Conservation (phyloP, 1,140 invertebrate genomes). For the Formica selysi region DNA sequence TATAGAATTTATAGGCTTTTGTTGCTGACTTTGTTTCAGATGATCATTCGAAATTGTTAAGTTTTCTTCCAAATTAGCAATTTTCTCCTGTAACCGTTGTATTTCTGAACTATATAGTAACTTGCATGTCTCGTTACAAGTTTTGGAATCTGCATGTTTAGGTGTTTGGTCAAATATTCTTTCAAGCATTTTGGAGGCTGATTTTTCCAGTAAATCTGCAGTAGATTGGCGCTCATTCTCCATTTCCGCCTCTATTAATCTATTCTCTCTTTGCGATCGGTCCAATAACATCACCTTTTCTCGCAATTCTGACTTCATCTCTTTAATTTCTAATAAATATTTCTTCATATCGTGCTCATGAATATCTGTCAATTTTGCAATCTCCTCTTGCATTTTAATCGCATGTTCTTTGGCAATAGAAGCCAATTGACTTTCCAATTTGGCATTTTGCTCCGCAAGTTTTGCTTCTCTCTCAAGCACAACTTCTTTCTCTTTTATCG, state of each 20-base stretch:
- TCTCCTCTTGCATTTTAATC: slow-evolving; percentile 74
- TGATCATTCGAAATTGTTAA: slow-evolving; percentile 73
- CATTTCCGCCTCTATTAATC: slow-evolving; percentile 86
- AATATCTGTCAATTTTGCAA: slow-evolving; percentile 75
- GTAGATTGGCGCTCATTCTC: slow-evolving; percentile 84
- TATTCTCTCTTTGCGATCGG: slow-evolving; percentile 84
- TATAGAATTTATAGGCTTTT: slow-evolving; percentile 69
- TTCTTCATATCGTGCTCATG: slow-evolving; percentile 79
- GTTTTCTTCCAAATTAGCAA: slow-evolving; percentile 76
- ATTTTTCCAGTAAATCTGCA: slow-evolving; percentile 81
- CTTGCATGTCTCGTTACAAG: slow-evolving; percentile 79
- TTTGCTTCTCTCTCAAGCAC: slow-evolving; percentile 85
- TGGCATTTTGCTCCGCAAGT: slow-evolving; percentile 79
- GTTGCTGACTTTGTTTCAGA: slow-evolving; percentile 72
- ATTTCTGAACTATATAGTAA: slow-evolving; percentile 82
- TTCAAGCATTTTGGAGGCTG: slow-evolving; percentile 82
- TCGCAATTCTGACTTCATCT: slow-evolving; percentile 82
- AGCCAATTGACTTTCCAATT: slow-evolving; percentile 75
- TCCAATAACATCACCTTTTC: slow-evolving; percentile 79
- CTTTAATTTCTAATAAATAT: slow-evolving; percentile 82
- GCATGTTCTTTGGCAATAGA: slow-evolving; percentile 78
- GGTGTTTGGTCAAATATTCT: slow-evolving; percentile 84
- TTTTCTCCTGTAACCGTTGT: slow-evolving; percentile 74
- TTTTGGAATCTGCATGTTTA: slow-evolving; percentile 82
- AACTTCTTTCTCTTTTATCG: slow-evolving; percentile 85